phyloP scores from a whole-genome alignment of 2,797 vertebrate species.

The Notoglanidium macrostoma region DNA sequence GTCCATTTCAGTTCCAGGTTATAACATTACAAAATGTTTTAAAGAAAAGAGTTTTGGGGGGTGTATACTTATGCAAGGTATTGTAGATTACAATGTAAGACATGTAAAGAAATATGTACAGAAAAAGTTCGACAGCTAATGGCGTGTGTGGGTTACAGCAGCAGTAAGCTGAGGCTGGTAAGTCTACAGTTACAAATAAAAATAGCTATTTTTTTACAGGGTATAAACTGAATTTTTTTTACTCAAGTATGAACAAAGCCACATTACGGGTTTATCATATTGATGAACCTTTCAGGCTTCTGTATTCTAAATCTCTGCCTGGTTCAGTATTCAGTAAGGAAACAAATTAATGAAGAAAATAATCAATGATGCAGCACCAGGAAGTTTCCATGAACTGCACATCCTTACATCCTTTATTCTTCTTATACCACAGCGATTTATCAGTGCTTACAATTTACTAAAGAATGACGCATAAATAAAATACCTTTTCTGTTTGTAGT shows the following conservation, averaged over 20 bases:
- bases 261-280: not conserved
- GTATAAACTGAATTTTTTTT: not conserved
- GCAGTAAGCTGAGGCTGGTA: not conserved
- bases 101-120: not conserved
- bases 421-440: not conserved
- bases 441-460: not conserved
- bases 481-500: not conserved
- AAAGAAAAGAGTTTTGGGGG: not conserved
- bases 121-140: slow-evolving; percentile 12
- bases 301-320: not conserved
- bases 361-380: not conserved
- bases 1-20: not conserved
- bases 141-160: not conserved
- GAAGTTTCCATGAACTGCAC: too few relatives aligned
- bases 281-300: too few relatives aligned
- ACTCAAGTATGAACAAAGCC: not conserved
- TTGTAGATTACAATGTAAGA: not conserved
- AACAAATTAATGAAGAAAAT: not conserved
- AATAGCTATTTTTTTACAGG: not conserved
- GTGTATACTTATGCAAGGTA: not conserved
- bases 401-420: too few relatives aligned
- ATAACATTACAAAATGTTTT: not conserved
- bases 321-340: not conserved
- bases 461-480: not conserved
- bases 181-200: slow-evolving; percentile 9